Evolutionary conservation across 2,888 invertebrate species (phyloP).

Genomic region (Mycalesis mineus): DNA sequence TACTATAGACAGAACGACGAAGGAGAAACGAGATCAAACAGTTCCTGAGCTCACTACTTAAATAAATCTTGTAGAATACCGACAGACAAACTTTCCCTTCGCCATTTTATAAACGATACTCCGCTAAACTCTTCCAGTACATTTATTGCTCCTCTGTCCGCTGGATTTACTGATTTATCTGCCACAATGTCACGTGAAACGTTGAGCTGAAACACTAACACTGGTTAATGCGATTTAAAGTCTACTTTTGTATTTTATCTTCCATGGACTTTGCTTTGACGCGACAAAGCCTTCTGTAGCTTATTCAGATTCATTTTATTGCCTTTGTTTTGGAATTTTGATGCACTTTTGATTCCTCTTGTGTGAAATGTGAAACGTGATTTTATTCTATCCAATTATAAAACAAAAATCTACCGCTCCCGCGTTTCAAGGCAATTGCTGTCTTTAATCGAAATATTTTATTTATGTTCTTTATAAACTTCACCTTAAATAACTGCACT

Average conservation of each 20-base stretch:
- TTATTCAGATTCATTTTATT: slow-evolving; percentile 8
- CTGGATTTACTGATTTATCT: slow-evolving; percentile 14
- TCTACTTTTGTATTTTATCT: slow-evolving; percentile 6
- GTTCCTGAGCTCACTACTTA: too few relatives aligned
- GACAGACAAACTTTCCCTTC: too few relatives aligned
- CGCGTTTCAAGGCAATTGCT: too few relatives aligned
- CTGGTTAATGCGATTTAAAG: slow-evolving; percentile 15
- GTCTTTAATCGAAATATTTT: too few relatives aligned
- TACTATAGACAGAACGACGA: too few relatives aligned
- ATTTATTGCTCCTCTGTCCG: neutral
- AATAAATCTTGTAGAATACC: too few relatives aligned
- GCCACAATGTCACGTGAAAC: slow-evolving; percentile 14
- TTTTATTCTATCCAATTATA: neutral
- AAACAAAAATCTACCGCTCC: too few relatives aligned
- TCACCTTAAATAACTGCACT: too few relatives aligned
- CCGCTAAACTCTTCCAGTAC: slow-evolving; percentile 2
- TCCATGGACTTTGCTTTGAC: slow-evolving; percentile 7
- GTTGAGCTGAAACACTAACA: slow-evolving; percentile 11
- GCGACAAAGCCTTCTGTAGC: slow-evolving; percentile 9
- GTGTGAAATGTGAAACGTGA: neutral
- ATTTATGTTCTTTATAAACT: too few relatives aligned
- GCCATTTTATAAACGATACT: neutral
- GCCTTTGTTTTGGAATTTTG: slow-evolving; percentile 8
- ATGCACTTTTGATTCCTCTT: neutral
- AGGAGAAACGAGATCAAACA: too few relatives aligned